phyloP scores from a whole-genome alignment of 2,888 invertebrate genomes.

The Conchocele bisecta region DNA sequence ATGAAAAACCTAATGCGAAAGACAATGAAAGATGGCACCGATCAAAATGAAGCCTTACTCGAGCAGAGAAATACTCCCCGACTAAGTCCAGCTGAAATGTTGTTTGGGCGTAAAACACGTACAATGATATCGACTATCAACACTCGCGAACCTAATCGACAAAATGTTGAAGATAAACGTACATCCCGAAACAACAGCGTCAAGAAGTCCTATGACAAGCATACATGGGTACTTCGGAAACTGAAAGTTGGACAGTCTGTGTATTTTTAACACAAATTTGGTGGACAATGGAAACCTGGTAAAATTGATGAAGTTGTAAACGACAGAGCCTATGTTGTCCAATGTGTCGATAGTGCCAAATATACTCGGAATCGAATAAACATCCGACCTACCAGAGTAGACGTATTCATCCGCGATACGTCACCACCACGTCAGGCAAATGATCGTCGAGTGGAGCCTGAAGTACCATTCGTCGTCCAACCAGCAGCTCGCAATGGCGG shows the following conservation, averaged over 20 bases:
- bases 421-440: constrained; percentile 22
- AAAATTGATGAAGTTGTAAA: background rate
- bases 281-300: constrained; percentile 9
- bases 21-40: constrained; percentile 19
- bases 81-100: constrained; percentile 45
- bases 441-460: no score
- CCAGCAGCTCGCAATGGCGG: no score
- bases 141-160: no score
- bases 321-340: constrained; percentile 6
- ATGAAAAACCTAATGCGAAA: constrained; percentile 40
- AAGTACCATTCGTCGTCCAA: no score
- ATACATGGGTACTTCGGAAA: constrained; percentile 21
- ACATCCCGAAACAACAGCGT: constrained; percentile 12
- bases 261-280: constrained; percentile 40
- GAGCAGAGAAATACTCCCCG: constrained; percentile 55
- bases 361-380: constrained; percentile 30
- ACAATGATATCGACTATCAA: constrained; percentile 25
- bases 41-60: constrained; percentile 39
- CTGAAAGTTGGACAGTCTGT: constrained; percentile 29
- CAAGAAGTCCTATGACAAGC: constrained; percentile 22
- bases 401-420: constrained; percentile 5
- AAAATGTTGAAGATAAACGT: constrained; percentile 1
- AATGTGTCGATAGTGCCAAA: background rate
- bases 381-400: constrained; percentile 20
- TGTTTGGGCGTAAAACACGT: constrained; percentile 42